Evolutionary conservation across 2,113 vertebrate genomes (phyloP).

Genomic region (Capreolus pygargus): DNA sequence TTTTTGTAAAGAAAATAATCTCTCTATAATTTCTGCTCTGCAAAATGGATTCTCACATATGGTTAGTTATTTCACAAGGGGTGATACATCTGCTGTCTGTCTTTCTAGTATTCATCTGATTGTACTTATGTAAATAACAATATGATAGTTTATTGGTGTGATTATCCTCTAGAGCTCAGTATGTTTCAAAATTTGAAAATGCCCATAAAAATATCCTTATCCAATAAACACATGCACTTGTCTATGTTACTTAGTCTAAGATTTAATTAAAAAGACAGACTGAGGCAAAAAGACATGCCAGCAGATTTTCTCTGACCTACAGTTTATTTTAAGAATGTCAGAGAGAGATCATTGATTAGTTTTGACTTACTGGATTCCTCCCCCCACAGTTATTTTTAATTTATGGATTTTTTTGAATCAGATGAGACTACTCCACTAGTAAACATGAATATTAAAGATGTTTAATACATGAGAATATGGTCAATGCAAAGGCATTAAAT

Average conservation of each 20-base stretch:
- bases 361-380: neutral
- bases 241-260: neutral
- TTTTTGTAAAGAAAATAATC: conserved; percentile 37
- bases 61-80: conserved; percentile 23
- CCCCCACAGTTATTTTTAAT: neutral
- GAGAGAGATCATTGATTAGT: neutral
- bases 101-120: conserved; percentile 33
- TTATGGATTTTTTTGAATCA: neutral
- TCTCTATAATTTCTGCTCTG: neutral
- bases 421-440: neutral
- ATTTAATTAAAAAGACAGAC: conserved; percentile 8
- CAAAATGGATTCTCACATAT: conserved; percentile 30
- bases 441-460: neutral
- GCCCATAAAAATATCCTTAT: neutral
- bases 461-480: neutral
- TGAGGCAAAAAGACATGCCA: neutral
- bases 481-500: neutral
- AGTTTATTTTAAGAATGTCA: conserved; percentile 1
- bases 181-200: conserved; percentile 23
- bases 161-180: neutral
- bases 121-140: conserved; percentile 28
- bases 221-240: neutral
- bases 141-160: conserved; percentile 24
- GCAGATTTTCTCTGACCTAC: neutral
- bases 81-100: neutral